These are phyloP conservation scores for Acromyrmex charruanus DNA, from an alignment of 1,140 invertebrate genomes.

Conservation along the genomic window DNA sequence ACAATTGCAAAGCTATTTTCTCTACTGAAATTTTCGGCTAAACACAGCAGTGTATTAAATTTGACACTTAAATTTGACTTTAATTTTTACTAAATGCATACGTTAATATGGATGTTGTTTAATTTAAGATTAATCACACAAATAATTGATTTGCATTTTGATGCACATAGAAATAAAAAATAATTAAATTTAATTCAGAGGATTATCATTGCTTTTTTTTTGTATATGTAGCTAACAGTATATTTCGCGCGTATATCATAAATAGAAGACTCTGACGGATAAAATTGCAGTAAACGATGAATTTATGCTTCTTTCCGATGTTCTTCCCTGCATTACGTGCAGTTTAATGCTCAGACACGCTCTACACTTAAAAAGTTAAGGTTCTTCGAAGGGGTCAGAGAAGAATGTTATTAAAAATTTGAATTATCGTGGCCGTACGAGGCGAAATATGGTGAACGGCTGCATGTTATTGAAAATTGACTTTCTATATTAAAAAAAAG, in stretches of 20 bases:
- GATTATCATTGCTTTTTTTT: no score
- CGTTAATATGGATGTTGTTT: no score
- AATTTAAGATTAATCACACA: no score
- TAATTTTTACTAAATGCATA: no score
- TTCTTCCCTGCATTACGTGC: neutral
- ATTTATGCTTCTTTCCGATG: constrained; percentile 9
- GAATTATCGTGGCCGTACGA: neutral
- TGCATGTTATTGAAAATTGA: constrained; percentile 51
- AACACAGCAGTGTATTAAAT: no score
- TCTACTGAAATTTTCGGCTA: no score
- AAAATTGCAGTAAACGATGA: constrained; percentile 4
- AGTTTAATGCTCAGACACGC: constrained; percentile 11
- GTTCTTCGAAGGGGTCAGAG: neutral
- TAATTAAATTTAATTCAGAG: no score
- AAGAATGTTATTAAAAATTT: constrained; percentile 54
- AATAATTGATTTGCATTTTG: no score
- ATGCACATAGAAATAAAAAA: no score
- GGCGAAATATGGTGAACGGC: constrained; percentile 7
- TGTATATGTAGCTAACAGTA: no score
- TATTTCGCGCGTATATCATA: neutral
- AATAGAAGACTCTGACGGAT: neutral
- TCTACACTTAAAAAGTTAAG: constrained; percentile 21
- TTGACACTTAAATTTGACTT: no score
- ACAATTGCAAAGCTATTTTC: no score
- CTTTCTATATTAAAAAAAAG: neutral